These are phyloP conservation scores for Ammodramus savannarum DNA, from an alignment of 2,113 vertebrate genomes.

Conservation along the genomic window DNA sequence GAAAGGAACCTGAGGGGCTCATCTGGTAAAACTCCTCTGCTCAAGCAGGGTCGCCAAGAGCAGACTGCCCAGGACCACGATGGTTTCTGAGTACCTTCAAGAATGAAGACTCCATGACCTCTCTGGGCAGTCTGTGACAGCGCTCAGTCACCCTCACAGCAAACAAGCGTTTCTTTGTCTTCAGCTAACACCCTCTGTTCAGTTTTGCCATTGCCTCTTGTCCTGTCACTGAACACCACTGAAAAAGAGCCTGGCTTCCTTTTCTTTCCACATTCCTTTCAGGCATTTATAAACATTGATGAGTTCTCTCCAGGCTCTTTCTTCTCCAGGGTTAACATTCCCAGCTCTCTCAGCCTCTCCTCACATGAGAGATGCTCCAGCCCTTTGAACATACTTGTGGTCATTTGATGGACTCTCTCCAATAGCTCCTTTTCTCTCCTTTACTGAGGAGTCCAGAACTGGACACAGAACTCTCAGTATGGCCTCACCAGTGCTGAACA, in stretches of 20 bases:
- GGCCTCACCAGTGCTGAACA: background rate
- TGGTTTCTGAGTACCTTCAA: background rate
- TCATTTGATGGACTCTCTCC: background rate
- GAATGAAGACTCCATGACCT: background rate
- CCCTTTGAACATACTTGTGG: background rate
- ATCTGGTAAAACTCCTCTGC: background rate
- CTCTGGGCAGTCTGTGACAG: background rate
- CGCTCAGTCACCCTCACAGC: background rate
- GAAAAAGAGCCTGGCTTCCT: background rate
- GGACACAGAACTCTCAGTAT: background rate
- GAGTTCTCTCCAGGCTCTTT: background rate
- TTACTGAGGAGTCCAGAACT: background rate
- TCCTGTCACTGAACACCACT: background rate
- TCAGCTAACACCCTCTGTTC: background rate
- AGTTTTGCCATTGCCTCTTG: background rate
- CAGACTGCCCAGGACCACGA: background rate
- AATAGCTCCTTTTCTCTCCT: background rate
- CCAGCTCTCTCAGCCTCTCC: background rate
- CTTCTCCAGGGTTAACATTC: background rate
- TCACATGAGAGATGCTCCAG: background rate
- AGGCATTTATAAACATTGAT: background rate
- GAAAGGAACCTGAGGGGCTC: background rate
- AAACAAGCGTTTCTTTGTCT: background rate
- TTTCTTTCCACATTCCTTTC: background rate
- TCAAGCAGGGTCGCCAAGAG: background rate